These are phyloP conservation scores for Molossus molossus DNA, from an alignment of 2,797 vertebrate genomes.

Conservation along the genomic window DNA sequence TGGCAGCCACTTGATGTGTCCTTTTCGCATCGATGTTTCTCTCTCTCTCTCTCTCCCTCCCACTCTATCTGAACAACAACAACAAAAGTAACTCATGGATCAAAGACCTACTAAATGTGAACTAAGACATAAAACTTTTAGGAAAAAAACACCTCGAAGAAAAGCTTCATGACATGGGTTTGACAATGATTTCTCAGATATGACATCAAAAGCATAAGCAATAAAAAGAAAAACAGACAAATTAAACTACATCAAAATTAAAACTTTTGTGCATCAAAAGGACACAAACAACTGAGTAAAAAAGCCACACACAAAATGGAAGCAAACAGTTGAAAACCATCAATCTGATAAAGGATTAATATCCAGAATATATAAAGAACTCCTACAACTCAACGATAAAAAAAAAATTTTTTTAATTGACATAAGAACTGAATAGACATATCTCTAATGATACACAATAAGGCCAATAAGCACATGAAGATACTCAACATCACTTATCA, in stretches of 20 bases:
- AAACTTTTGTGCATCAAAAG: background rate
- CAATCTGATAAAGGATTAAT: background rate
- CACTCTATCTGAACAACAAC: too few species aligned
- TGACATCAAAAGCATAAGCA: background rate
- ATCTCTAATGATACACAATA: background rate
- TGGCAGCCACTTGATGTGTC: too few species aligned
- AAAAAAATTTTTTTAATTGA: background rate
- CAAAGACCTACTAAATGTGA: background rate
- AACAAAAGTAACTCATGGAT: background rate
- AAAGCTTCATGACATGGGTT: background rate
- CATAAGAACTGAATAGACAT: background rate
- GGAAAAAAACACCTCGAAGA: background rate
- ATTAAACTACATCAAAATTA: background rate
- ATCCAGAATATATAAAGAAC: background rate
- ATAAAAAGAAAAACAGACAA: background rate
- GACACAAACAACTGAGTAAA: background rate
- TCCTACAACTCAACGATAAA: background rate
- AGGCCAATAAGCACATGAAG: background rate
- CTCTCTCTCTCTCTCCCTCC: too few species aligned
- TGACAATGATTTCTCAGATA: background rate
- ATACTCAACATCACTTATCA: background rate
- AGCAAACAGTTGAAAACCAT: slow-evolving; percentile 32
- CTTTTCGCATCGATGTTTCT: too few species aligned
- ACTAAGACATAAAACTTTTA: background rate
- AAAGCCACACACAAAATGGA: background rate